A percentile compares a stretch with the other conserved stretches of the same genome.
Conservation (phyloP, 2,113 vertebrate genomes). For the Anhinga rufa region DNA sequence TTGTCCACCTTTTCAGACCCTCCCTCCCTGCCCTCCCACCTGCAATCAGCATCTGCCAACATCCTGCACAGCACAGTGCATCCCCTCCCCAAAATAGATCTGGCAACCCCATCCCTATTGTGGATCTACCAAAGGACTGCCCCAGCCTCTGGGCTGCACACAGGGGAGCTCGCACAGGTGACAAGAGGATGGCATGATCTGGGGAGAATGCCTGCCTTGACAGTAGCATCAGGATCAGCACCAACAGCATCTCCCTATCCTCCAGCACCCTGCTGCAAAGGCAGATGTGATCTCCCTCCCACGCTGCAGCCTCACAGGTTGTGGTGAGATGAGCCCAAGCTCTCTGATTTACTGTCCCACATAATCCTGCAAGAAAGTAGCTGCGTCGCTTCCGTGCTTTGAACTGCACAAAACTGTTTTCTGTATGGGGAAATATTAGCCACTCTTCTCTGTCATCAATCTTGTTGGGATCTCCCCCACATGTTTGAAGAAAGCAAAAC, state of each 20-base stretch:
- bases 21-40: background rate
- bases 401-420: background rate
- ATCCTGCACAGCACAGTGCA: background rate
- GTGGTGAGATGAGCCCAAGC: background rate
- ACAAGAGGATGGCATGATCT: accelerated
- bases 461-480: background rate
- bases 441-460: background rate
- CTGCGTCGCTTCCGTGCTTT: background rate
- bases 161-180: accelerated
- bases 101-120: background rate
- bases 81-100: background rate
- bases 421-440: background rate
- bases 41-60: background rate
- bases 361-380: background rate
- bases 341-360: background rate
- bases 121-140: background rate
- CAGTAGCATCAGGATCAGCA: background rate
- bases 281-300: background rate
- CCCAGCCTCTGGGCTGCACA: background rate
- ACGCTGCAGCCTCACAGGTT: background rate
- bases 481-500: background rate
- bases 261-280: background rate
- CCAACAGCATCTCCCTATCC: background rate
- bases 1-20: background rate
- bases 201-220: background rate